A percentile compares a stretch with the other conserved stretches of the same genome.
These are phyloP conservation scores for Stegostoma tigrinum DNA, from an alignment of 2,113 vertebrate genomes.

Conservation along the genomic window DNA sequence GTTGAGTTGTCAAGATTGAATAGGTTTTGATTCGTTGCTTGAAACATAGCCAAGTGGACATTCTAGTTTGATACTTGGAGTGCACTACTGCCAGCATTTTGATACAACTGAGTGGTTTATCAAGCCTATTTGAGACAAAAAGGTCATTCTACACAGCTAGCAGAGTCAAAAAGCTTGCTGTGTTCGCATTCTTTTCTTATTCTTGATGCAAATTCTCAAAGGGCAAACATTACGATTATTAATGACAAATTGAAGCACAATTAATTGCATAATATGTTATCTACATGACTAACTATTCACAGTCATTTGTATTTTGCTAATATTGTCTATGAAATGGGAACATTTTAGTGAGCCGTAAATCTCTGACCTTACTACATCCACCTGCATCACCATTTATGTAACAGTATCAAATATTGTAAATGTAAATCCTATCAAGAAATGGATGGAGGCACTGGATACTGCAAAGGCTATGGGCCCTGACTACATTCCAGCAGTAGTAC, in stretches of 20 bases:
- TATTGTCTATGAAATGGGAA: background rate
- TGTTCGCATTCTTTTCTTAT: background rate
- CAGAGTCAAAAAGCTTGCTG: background rate
- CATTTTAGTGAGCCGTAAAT: background rate
- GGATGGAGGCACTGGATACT: too few species aligned
- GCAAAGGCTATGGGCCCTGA: too few species aligned
- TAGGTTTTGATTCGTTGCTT: background rate
- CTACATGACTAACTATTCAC: background rate
- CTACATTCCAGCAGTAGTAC: too few species aligned
- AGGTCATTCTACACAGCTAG: background rate
- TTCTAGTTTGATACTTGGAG: background rate
- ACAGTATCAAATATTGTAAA: background rate
- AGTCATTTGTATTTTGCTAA: background rate
- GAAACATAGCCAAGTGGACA: background rate
- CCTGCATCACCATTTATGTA: background rate
- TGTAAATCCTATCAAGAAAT: background rate
- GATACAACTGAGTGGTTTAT: background rate
- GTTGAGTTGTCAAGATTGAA: background rate
- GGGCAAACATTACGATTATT: constrained; percentile 16
- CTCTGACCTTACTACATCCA: too few species aligned
- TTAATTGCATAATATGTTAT: constrained; percentile 28
- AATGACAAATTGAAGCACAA: constrained; percentile 20
- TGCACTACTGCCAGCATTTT: background rate
- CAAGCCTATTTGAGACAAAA: background rate
- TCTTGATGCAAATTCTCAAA: constrained; percentile 17